Base-by-base conservation (phyloP, 2,113 vertebrate genomes). In the Hassar affinis region DNA sequence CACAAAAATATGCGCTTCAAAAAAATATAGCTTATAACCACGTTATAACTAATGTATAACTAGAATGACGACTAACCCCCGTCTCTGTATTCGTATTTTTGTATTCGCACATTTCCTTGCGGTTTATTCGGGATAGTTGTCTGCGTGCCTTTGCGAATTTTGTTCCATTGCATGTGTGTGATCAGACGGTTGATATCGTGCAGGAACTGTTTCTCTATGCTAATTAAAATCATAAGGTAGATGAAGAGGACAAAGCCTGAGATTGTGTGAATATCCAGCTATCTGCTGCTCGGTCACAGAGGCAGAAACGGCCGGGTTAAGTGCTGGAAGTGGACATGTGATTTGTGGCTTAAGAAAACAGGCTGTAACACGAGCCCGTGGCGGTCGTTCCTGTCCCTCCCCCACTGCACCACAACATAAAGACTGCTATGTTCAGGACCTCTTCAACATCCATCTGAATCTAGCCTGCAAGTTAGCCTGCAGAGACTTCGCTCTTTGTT, bases 301-400 rank as follows among this genome's bases (percentile, higher is more conserved):
- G 71, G 69, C 61, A 83, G 83, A 83, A 82, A 88, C 75, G 76
- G 85, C 45, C 45, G 85, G n/a, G 82, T 81, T 86, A 45, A 87
- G 85, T 85, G 85, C 91, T 88, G 66, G 83, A 84, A 86, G 89
- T 89, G 82, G 80, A 87, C 84, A 83, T 85, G 87, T 88, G 88
- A 87, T 89, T 91, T 91, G 84, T 82, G 82, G 91, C 87, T 93
- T 90, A 90, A 87, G 91, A 93, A 91, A 90, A 90, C 86, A 87
- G 87, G 84, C 80, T 76, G 88, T 88, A 90, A 89, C 84, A 80
- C 85, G 89, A 90, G 83, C 86, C 84, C 75, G 18, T 61, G 88
- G 88, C 82, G 86, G 85, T 87, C 83, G 77, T 86, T 88, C 80
- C 68, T 57, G 25, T 78, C 84, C 87, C 82, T 87, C 86, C 87